phyloP scores from a whole-genome alignment of 2,113 vertebrate genomes.

The Callocephalon fimbriatum region DNA sequence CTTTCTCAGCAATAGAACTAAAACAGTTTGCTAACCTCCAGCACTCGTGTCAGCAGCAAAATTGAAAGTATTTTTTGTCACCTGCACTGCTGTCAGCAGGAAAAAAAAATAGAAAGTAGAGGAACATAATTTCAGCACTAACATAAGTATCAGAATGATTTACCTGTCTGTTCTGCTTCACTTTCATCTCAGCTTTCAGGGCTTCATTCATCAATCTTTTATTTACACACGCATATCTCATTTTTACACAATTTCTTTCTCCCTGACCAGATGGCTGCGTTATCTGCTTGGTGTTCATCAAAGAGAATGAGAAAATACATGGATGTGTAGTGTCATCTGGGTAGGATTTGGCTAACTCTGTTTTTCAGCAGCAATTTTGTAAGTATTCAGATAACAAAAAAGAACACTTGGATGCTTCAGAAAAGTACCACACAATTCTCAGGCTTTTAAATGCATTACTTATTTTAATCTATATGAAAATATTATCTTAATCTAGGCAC shows the following conservation, averaged over 20 bases:
- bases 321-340: slow-evolving; percentile 11
- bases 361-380: neutral
- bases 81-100: slow-evolving; percentile 67
- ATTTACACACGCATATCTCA: slow-evolving; percentile 75
- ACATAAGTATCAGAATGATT: slow-evolving; percentile 80
- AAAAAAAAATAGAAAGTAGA: slow-evolving; percentile 26
- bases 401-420: neutral
- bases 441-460: neutral
- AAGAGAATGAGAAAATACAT: slow-evolving; percentile 16
- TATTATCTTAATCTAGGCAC: neutral
- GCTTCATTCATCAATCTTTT: slow-evolving; percentile 80
- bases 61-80: slow-evolving; percentile 73
- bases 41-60: slow-evolving; percentile 67
- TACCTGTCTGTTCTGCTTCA: slow-evolving; percentile 74
- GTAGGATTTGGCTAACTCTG: neutral
- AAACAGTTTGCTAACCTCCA: slow-evolving; percentile 49
- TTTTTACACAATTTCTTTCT: slow-evolving; percentile 67
- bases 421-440: neutral
- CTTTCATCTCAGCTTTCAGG: slow-evolving; percentile 75
- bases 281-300: slow-evolving; percentile 57
- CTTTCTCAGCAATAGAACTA: slow-evolving; percentile 52
- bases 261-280: slow-evolving; percentile 59
- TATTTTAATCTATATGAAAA: neutral
- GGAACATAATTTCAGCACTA: slow-evolving; percentile 76
- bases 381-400: neutral